Evolutionary conservation across 2,797 vertebrate species (phyloP).

Genomic region (Semotilus atromaculatus): DNA sequence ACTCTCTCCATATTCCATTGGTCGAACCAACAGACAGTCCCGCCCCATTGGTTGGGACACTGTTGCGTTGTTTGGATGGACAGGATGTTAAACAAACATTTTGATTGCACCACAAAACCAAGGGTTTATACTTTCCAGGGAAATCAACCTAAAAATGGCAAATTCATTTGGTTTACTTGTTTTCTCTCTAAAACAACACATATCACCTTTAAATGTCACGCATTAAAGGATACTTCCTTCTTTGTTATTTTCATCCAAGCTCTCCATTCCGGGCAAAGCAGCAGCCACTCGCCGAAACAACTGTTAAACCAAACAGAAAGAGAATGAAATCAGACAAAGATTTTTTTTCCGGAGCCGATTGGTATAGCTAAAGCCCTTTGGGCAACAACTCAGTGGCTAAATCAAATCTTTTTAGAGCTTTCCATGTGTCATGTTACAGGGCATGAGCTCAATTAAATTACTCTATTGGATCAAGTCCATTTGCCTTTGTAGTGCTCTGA

Average conservation of each 20-base stretch:
- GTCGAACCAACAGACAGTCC: not conserved
- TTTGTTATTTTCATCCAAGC: constrained; percentile 90
- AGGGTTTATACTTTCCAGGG: not conserved
- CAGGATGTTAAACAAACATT: not conserved
- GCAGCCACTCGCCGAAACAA: constrained; percentile 93
- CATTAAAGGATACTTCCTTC: constrained; percentile 95
- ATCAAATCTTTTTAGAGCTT: constrained; percentile 47
- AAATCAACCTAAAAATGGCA: not conserved
- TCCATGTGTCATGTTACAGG: constrained; percentile 17
- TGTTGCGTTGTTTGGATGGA: not conserved
- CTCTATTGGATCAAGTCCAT: constrained; percentile 21
- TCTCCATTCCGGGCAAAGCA: constrained; percentile 94
- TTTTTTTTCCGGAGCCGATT: not conserved
- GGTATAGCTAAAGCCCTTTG: not conserved
- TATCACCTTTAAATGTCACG: constrained; percentile 17
- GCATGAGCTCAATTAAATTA: constrained; percentile 27
- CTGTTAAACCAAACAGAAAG: constrained; percentile 67
- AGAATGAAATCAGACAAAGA: constrained; percentile 8
- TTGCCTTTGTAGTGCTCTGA: constrained; percentile 27
- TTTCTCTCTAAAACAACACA: not conserved
- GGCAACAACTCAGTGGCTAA: constrained; percentile 16
- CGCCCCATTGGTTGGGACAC: not conserved
- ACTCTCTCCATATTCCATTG: not conserved
- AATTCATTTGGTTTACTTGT: not conserved
- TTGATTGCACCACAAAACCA: not conserved